Evolutionary conservation across 2,888 invertebrate species (phyloP).

Genomic region (Macrostomum cliftonense): DNA sequence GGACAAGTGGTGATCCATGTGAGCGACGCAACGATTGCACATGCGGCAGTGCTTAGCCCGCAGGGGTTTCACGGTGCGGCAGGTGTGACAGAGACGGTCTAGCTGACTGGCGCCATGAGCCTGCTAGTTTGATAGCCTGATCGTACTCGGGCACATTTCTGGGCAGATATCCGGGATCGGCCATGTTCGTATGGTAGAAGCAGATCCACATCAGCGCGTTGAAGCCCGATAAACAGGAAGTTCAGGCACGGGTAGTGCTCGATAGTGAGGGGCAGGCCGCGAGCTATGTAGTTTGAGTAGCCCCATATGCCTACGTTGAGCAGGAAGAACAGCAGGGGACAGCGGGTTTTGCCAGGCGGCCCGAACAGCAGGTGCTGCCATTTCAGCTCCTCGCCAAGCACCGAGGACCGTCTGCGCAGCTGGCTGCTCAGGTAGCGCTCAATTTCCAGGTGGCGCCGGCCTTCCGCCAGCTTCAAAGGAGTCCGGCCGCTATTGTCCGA

Average conservation of each 20-base stretch:
- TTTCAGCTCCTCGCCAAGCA: neutral
- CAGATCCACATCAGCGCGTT: constrained; percentile 79
- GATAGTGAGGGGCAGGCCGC: constrained; percentile 35
- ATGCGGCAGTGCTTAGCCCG: constrained; percentile 76
- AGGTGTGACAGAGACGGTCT: constrained; percentile 63
- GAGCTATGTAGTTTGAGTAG: constrained; percentile 74
- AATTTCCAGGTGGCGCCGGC: constrained; percentile 65
- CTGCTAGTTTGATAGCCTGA: constrained; percentile 55
- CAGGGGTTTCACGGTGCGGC: constrained; percentile 63
- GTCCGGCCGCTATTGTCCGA: constrained; percentile 78
- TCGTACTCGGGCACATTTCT: constrained; percentile 10
- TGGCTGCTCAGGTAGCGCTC: constrained; percentile 61
- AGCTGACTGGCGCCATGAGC: constrained; percentile 43
- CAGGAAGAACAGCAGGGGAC: constrained; percentile 63
- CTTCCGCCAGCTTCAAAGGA: constrained; percentile 67
- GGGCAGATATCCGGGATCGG: constrained; percentile 9
- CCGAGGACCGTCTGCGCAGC: constrained; percentile 32
- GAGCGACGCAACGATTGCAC: constrained; percentile 67
- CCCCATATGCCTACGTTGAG: constrained; percentile 70
- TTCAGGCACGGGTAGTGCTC: constrained; percentile 50
- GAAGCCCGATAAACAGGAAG: constrained; percentile 71
- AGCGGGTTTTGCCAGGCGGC: constrained; percentile 72
- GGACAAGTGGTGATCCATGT: constrained; percentile 88
- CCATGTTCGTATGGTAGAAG: constrained; percentile 60
- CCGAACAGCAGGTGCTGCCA: constrained; percentile 62